These are phyloP conservation scores for Acyrthosiphon pisum DNA, from an alignment of 1,140 invertebrate species.

Conservation along the genomic window DNA sequence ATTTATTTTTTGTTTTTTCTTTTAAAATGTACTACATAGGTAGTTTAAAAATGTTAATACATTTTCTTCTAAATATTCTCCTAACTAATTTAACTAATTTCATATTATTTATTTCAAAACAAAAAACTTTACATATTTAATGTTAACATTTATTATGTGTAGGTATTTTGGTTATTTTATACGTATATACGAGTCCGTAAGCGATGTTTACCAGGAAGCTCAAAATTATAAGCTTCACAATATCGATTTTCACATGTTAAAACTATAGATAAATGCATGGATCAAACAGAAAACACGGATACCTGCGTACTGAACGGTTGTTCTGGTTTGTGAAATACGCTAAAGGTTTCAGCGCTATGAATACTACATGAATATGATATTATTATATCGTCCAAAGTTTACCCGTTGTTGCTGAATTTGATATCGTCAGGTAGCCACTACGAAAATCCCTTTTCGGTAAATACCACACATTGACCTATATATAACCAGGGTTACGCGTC, in stretches of 20 bases:
- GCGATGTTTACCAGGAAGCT: neutral
- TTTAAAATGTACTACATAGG: neutral
- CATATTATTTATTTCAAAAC: neutral
- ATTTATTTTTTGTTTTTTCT: neutral
- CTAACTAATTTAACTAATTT: no score
- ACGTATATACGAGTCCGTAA: no score
- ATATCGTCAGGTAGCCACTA: neutral
- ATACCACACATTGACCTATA: neutral
- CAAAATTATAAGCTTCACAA: neutral
- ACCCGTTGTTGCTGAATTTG: neutral
- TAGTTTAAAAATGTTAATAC: neutral
- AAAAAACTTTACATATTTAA: neutral
- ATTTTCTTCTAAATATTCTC: neutral
- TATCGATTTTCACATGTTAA: neutral
- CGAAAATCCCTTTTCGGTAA: neutral
- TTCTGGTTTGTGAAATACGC: neutral
- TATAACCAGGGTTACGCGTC: neutral
- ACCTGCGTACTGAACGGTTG: neutral
- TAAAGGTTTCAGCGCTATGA: neutral
- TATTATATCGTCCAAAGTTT: neutral
- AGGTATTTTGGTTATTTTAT: no score
- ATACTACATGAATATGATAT: constrained; percentile 10
- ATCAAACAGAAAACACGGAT: neutral
- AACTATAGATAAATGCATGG: neutral
- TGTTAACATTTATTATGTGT: neutral